Evolutionary conservation across 2,113 vertebrate species (phyloP), one percentile per base, ranked within the genome.

Genomic region (Semicossyphus pulcher): DNA sequence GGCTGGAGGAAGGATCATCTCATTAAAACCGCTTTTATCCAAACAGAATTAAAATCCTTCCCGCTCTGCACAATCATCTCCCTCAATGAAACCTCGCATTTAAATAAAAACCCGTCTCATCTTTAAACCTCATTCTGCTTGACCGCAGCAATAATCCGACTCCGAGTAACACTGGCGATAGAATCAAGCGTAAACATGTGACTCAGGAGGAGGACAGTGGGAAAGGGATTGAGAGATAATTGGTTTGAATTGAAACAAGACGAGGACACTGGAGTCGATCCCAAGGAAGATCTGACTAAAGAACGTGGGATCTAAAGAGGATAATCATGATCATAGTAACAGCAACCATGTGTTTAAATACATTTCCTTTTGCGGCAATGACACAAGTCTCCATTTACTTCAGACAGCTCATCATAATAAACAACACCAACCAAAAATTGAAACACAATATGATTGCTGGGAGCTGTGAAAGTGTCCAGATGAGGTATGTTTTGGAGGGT

Each of bases 341-440:
- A 66, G 77, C 63, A 74, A 86, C 80, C 78, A 88, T 80, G 72
- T 89, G 84, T 82, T 77, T 37, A 87, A 85, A 85, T 78, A 84
- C 80, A 86, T 77, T 6, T 69, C 62, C 25, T 72, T 72, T 28
- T 32, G 41, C 59, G 20, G 34, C 28, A 49, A 37, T 84, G 71
- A 78, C 65, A 62, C 66, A 23, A 25, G 49, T 56, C 61, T 64
- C n/a, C 20, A 12, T 68, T 80, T 63, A 68, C 47, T 29, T 37
- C 10, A 29, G 36, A 73, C 69, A 54, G 51, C 37, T 79, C 83
- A 61, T 85, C 76, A 83, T 84, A 88, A 86, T 62, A 87, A 89
- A 80, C 70, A 65, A 1, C 18, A 14, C 10, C 47, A 26, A 32
- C 28, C 63, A 47, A 39, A 51, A 39, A 48, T n/a, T 18, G 52